These are phyloP conservation scores for Vanessa cardui DNA, from an alignment of 2,888 invertebrate species.

Conservation along the genomic window DNA sequence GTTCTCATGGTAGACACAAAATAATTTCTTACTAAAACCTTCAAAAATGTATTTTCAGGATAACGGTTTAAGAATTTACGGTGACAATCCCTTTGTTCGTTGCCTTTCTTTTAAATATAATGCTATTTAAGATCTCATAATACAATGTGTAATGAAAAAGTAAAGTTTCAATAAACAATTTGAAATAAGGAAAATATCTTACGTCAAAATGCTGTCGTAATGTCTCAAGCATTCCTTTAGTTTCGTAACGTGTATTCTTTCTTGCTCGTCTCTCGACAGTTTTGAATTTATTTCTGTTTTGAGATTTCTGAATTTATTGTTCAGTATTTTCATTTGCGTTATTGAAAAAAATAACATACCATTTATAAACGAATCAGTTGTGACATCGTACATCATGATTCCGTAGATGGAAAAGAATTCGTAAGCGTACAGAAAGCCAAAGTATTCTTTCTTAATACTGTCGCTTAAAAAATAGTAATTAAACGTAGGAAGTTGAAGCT, in stretches of 20 bases:
- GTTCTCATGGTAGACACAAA: too few relatives aligned
- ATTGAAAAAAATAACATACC: conserved; percentile 24
- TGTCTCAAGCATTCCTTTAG: conserved; percentile 24
- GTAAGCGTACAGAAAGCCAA: conserved; percentile 16
- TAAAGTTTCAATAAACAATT: background rate
- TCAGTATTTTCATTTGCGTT: conserved; percentile 22
- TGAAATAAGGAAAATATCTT: background rate
- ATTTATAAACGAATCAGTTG: conserved; percentile 18
- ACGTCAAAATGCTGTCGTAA: conserved; percentile 25
- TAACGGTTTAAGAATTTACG: too few relatives aligned
- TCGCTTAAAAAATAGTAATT: conserved; percentile 30
- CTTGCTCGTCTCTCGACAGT: conserved; percentile 2
- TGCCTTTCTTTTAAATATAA: too few relatives aligned
- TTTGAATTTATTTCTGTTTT: conserved; percentile 6
- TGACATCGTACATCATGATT: conserved; percentile 24
- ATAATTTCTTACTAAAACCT: too few relatives aligned
- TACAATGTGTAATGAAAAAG: background rate
- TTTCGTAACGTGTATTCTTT: conserved; percentile 14
- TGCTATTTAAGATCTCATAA: too few relatives aligned
- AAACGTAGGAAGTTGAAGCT: conserved; percentile 20
- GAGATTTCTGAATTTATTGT: conserved; percentile 12
- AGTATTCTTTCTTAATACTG: conserved; percentile 16
- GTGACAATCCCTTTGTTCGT: too few relatives aligned
- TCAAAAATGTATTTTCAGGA: too few relatives aligned
- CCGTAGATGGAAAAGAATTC: conserved; percentile 28